These are phyloP conservation scores for Lepidothrix coronata DNA, from an alignment of 2,113 vertebrate genomes.

Conservation along the genomic window DNA sequence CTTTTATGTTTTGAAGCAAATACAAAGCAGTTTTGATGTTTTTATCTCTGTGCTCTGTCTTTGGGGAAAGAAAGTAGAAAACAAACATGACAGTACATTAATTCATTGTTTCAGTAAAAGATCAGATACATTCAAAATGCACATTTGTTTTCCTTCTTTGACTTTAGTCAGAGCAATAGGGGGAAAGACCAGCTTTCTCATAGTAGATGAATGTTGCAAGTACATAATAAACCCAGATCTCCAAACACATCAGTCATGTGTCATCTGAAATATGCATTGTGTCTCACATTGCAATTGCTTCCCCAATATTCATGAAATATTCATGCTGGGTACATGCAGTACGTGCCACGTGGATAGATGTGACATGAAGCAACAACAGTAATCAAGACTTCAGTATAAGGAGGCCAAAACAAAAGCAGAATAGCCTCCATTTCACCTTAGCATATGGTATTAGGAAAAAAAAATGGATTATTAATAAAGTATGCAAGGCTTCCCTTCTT, in stretches of 20 bases:
- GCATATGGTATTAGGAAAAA: neutral
- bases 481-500: neutral
- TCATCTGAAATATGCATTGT: constrained; percentile 38
- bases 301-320: constrained; percentile 47
- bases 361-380: neutral
- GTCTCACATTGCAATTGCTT: constrained; percentile 33
- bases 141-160: constrained; percentile 53
- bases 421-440: neutral
- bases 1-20: neutral
- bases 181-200: constrained; percentile 28
- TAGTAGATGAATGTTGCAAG: constrained; percentile 51
- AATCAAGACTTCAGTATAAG: neutral
- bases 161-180: neutral
- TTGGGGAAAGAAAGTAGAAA: constrained; percentile 30
- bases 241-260: constrained; percentile 62
- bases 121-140: constrained; percentile 52
- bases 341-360: neutral
- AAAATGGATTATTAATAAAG: neutral
- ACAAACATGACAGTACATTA: constrained; percentile 54
- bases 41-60: constrained; percentile 27
- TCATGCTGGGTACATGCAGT: constrained; percentile 12
- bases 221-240: constrained; percentile 53
- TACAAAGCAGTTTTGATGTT: neutral
- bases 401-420: neutral
- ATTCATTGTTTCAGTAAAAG: constrained; percentile 57